Evolutionary conservation across 2,113 vertebrate genomes (phyloP).

Genomic region (Zosterops borbonicus): DNA sequence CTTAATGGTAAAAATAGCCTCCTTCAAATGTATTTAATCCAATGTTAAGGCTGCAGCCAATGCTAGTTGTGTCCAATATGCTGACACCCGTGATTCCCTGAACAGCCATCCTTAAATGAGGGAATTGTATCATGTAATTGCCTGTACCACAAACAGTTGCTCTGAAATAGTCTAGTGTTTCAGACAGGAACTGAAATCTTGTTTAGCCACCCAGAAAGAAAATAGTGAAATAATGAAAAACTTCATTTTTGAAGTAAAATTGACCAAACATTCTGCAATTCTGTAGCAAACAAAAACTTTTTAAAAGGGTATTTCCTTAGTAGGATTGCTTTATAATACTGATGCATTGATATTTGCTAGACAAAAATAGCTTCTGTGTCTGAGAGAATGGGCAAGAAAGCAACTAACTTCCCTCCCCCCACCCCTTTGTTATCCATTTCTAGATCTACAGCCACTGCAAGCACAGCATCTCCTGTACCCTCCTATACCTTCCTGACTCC

Average conservation of each 20-base stretch:
- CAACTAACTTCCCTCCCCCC: neutral
- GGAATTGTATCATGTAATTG: neutral
- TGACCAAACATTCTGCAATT: neutral
- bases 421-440: neutral
- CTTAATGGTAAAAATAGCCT: neutral
- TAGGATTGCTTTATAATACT: neutral
- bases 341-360: neutral
- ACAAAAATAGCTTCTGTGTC: slow-evolving; percentile 27
- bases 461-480: slow-evolving; percentile 28
- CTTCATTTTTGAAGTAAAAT: neutral
- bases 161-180: neutral
- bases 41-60: neutral
- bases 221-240: neutral
- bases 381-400: neutral
- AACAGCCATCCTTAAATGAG: neutral
- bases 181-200: neutral
- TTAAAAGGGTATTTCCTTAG: neutral
- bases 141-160: neutral
- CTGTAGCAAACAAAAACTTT: neutral
- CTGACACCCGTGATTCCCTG: neutral
- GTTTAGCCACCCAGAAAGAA: neutral
- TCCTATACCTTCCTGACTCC: slow-evolving; percentile 58
- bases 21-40: neutral
- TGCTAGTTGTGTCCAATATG: neutral
- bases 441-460: slow-evolving; percentile 33